Base-by-base conservation (phyloP, 2,797 vertebrate genomes). In the Stomatorhinus walkeri region DNA sequence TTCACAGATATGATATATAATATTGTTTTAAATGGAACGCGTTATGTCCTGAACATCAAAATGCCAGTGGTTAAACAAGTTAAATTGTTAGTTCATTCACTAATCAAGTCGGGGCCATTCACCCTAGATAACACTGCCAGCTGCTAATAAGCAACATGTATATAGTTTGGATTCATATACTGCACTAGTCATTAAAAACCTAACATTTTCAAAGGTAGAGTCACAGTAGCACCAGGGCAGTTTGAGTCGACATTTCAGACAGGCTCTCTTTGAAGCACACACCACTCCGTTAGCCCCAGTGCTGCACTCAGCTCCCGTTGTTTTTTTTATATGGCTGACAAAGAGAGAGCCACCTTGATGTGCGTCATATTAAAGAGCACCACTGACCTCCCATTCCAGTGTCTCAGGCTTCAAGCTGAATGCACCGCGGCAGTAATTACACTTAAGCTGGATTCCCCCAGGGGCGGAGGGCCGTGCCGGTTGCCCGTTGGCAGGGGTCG, bases 361-460 rank as follows among this genome's bases (percentile, higher is more conserved):
- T n/a, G 32, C 7, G 2, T 43, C 16, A 40, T n/a, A 16, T 19
- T 79, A 79, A n/a, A 79, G 14, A 8, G 16, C 36, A 43, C 14
- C 36, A 89, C 96, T 96, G 95, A 97, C 98, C 97, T 99, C 97
- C 98, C 98, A 99, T 87, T 99, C 98, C 94, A 99, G 95, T 83
- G 95, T 95, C 92, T 98, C 97, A 19, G 98, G 98, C 92, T 98
- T 99, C 89, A 98, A 93, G 95, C 96, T 98, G 94, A 99, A 99
- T 0, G 95, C 93, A 92, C 96, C 97, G 91, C 98, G 96, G 92
- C 98, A 99, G 93, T 99, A 99, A 95, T 97, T 99, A 91, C 98
- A 99, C 92, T 99, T 99, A 91, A 99, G 93, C 91, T 98, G 97
- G 93, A 99, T 93, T 88, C 96, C 94, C 94, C 94, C 95, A 90